Percentiles rank a stretch among this genome's conserved stretches.
Evolutionary conservation across 2,888 invertebrate genomes (phyloP).

Genomic region (Drosophila sordidula): DNA sequence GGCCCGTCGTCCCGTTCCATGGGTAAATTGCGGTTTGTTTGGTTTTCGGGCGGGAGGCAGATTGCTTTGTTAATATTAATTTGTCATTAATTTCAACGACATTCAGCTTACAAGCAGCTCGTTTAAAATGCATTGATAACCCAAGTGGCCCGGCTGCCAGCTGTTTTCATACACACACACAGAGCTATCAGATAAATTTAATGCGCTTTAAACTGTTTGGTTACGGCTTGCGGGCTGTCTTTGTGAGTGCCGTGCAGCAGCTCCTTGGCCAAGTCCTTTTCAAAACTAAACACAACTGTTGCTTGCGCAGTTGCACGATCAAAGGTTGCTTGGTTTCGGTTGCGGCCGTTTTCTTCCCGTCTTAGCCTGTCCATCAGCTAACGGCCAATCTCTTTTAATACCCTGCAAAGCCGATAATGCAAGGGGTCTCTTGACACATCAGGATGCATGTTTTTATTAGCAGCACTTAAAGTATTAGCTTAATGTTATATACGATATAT

Average conservation of each 20-base stretch:
- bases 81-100: constrained; percentile 73
- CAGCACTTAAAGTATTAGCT: background rate
- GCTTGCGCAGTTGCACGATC: constrained; percentile 61
- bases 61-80: constrained; percentile 82
- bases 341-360: constrained; percentile 31
- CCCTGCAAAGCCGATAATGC: constrained; percentile 8
- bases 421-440: constrained; percentile 3
- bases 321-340: constrained; percentile 64
- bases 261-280: constrained; percentile 57
- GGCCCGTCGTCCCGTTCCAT: constrained; percentile 22
- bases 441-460: background rate
- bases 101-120: constrained; percentile 66
- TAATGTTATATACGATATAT: background rate
- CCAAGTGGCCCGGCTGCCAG: constrained; percentile 57
- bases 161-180: constrained; percentile 34
- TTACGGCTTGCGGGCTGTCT: constrained; percentile 44
- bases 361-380: constrained; percentile 48
- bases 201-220: constrained; percentile 80
- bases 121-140: constrained; percentile 80
- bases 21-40: constrained; percentile 50
- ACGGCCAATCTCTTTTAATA: constrained; percentile 43
- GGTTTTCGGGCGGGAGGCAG: constrained; percentile 37
- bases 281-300: constrained; percentile 74
- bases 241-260: constrained; percentile 24
- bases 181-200: constrained; percentile 73